Base-by-base conservation (phyloP, 2,888 invertebrate genomes). In the Ichneumoninae sp. region DNA sequence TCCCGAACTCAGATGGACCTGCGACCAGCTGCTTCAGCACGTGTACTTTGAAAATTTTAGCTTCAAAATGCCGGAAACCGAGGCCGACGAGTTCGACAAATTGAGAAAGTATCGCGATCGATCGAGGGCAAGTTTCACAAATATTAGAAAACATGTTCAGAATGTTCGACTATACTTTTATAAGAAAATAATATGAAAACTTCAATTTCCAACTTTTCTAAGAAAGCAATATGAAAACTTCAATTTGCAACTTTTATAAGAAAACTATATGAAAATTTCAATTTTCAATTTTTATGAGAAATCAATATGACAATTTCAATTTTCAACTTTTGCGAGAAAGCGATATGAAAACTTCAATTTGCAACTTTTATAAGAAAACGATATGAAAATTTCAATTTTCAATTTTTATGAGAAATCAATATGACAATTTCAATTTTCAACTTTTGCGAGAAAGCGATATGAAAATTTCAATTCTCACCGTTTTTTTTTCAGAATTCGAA, bases 21-120 rank as follows among this genome's bases (percentile, higher is more conserved):
- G 99, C 94, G 98, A 98, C 88, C 98, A 98, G 93, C 95, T 99
- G 65, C 94, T 98, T 77, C 96, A 96, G 86, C 99, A 99, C 94
- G 96, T 96, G 7, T 99, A 99, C 94, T 99, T 99, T 94, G 97
- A 98, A 91, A 97, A 98, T 93, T 98, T 97, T 91, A 95, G 96
- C 87, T 97, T 97, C 94, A 97, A 97, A 92, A 95, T 97, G 83
- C 97, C 98, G 7, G 97, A 97, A 40, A 95, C 95, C 2, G 96
- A 96, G 86, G 94, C 95, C 87, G 96, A 96, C 83, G 96, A 96
- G 88, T 94, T 95, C 91, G 95, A 96, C 85, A 95, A 95, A 89
- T 91, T 95, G n/a, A 93, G 94, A 87, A 94, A 94, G 85, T 93
- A 94, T 82, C 94, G 96, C 86, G 96, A 96, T 89, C 95, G 95